phyloP scores from a whole-genome alignment of 2,113 vertebrate genomes.

The Caloenas nicobarica region DNA sequence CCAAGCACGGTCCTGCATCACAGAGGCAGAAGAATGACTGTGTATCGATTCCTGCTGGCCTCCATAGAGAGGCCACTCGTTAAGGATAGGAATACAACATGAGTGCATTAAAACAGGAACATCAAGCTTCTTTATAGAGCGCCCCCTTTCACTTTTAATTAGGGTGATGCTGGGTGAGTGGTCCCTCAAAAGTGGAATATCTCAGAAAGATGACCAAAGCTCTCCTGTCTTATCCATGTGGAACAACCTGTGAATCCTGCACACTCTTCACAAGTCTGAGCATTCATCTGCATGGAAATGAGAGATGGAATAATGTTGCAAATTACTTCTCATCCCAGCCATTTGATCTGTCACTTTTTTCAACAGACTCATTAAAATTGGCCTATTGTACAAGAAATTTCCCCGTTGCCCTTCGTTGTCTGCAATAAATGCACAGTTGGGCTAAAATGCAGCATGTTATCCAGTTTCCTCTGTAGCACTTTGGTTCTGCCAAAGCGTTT shows the following conservation, averaged over 20 bases:
- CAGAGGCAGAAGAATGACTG: not conserved
- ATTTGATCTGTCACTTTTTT: not conserved
- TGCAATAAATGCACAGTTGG: not conserved
- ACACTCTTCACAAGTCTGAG: not conserved
- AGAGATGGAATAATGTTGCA: not conserved
- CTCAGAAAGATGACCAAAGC: not conserved
- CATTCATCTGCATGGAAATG: not conserved
- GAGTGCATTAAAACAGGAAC: not conserved
- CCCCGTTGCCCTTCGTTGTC: not conserved
- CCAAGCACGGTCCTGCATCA: fast-evolving
- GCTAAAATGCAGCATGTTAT: not conserved
- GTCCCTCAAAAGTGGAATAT: not conserved
- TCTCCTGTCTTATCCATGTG: not conserved
- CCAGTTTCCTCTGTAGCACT: not conserved
- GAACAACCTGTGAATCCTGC: not conserved
- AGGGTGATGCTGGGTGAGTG: not conserved
- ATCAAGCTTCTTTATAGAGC: not conserved
- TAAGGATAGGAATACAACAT: not conserved
- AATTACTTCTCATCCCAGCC: not conserved
- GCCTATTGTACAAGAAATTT: not conserved
- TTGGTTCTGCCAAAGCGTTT: not conserved
- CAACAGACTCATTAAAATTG: not conserved
- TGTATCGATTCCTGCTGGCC: not conserved
- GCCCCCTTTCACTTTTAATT: not conserved
- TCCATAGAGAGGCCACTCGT: not conserved